A percentile compares a stretch with the other conserved stretches of the same genome.
Evolutionary conservation across 2,888 invertebrate species (phyloP).

Genomic region (Brassicogethes aeneus): DNA sequence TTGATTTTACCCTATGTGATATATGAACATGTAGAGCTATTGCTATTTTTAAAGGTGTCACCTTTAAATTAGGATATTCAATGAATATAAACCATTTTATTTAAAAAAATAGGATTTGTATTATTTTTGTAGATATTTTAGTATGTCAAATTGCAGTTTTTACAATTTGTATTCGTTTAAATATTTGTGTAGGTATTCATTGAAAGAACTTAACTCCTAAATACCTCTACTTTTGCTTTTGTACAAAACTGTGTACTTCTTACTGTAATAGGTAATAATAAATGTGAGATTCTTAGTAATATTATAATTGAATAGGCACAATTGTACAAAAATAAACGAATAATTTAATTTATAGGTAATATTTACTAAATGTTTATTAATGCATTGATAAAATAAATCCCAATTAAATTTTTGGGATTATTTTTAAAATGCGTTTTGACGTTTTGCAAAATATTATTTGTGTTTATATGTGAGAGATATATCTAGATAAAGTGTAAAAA

Average conservation of each 20-base stretch:
- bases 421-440: constrained; percentile 1
- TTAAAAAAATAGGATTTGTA: too few species aligned
- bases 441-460: constrained; percentile 1
- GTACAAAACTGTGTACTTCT: not conserved
- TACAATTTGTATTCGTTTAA: too few species aligned
- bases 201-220: not conserved
- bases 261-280: not conserved
- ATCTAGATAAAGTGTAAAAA: not conserved
- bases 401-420: not conserved
- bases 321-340: not conserved
- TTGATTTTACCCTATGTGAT: constrained; percentile 37
- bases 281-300: not conserved
- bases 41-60: too few species aligned
- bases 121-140: too few species aligned
- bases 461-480: not conserved
- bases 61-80: too few species aligned
- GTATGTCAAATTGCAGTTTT: too few species aligned
- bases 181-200: not conserved
- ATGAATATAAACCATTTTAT: too few species aligned
- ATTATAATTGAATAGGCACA: not conserved
- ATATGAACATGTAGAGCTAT: too few species aligned
- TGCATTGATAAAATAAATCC: not conserved
- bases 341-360: not conserved
- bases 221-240: not conserved
- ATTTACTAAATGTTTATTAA: too few species aligned